Evolutionary conservation across 2,113 vertebrate genomes (phyloP).

Genomic region (Origma solitaria): DNA sequence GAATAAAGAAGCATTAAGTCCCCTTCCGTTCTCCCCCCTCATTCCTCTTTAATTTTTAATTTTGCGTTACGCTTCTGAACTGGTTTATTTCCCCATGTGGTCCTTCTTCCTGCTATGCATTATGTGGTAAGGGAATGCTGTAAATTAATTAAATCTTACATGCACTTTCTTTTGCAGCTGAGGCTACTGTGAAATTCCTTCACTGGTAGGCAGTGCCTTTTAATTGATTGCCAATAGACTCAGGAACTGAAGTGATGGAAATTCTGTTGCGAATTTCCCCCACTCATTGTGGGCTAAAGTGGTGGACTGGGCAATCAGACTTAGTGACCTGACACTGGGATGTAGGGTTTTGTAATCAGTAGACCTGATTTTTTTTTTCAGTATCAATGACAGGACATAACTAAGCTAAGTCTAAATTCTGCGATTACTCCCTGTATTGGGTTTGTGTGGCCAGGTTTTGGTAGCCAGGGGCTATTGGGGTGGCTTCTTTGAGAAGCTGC

Average conservation of each 20-base stretch:
- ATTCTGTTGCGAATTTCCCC: neutral
- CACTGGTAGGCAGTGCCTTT: neutral
- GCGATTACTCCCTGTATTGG: neutral
- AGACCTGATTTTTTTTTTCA: neutral
- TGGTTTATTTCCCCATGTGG: neutral
- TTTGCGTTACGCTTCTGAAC: neutral
- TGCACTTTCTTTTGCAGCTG: neutral
- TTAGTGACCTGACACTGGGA: neutral
- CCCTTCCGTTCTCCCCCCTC: neutral
- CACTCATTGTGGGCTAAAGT: neutral
- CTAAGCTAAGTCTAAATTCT: neutral
- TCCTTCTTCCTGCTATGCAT: neutral
- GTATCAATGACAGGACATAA: neutral
- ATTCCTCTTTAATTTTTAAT: neutral
- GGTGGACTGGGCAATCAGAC: neutral
- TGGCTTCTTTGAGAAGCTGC: neutral
- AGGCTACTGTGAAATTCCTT: neutral
- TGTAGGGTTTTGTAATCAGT: neutral
- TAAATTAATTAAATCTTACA: neutral
- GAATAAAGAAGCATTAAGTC: neutral
- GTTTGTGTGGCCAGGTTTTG: neutral
- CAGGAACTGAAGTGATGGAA: neutral
- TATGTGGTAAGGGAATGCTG: neutral
- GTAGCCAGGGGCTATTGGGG: neutral
- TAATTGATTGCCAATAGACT: neutral